A percentile compares a stretch with the other conserved stretches of the same genome.
Evolutionary conservation across 2,797 vertebrate genomes (phyloP).

Genomic region (Siniperca scherzeri): DNA sequence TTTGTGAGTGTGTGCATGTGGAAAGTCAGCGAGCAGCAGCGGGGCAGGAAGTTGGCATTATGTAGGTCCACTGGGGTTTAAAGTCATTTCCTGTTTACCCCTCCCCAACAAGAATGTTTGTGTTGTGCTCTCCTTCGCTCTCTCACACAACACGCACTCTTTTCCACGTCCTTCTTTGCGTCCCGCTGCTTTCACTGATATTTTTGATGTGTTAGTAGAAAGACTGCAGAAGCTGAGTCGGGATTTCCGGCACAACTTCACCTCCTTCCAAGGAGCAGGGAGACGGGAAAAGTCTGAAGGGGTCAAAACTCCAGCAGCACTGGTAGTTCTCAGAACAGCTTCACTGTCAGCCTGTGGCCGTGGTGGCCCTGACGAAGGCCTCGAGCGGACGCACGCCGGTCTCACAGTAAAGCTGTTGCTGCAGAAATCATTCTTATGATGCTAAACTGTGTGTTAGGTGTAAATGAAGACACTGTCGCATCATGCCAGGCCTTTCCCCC

Average conservation of each 20-base stretch:
- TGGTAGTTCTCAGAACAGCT: too few species aligned
- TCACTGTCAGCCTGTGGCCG: not conserved
- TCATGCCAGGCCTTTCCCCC: too few species aligned
- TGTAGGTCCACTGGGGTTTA: slow-evolving; percentile 35
- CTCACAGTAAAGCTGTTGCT: too few species aligned
- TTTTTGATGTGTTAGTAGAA: not conserved
- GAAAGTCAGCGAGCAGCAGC: slow-evolving; percentile 16
- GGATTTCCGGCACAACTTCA: too few species aligned
- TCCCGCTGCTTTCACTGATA: not conserved
- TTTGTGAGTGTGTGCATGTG: not conserved
- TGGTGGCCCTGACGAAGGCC: not conserved
- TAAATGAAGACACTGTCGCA: not conserved
- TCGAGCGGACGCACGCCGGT: too few species aligned
- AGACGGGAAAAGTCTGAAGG: not conserved
- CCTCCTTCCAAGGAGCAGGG: too few species aligned
- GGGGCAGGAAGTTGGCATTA: slow-evolving; percentile 43
- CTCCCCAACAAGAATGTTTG: slow-evolving; percentile 31
- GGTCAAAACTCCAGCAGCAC: too few species aligned
- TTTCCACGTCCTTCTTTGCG: not conserved
- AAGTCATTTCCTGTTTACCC: slow-evolving; percentile 55
- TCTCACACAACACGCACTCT: not conserved
- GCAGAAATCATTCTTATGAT: not conserved
- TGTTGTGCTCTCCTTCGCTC: not conserved
- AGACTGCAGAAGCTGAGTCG: not conserved
- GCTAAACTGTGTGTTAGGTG: not conserved